These are phyloP conservation scores for Macaria liturata DNA, from an alignment of 2,888 invertebrate species.

Conservation along the genomic window DNA sequence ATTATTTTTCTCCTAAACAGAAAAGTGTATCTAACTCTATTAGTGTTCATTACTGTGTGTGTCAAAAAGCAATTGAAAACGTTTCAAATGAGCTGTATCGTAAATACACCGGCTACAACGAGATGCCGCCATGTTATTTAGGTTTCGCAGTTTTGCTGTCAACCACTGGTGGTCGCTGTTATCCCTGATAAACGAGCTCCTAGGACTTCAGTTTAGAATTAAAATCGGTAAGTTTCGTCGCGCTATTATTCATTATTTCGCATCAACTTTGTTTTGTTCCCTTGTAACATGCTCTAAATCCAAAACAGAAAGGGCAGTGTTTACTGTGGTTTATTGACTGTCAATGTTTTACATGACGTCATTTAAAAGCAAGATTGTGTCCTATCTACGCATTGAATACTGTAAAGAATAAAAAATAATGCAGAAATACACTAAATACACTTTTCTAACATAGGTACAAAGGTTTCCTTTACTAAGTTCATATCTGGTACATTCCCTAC, in stretches of 20 bases:
- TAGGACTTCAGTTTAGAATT: slow-evolving; percentile 46
- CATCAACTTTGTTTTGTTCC: neutral
- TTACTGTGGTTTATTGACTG: slow-evolving; percentile 77
- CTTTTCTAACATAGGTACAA: too few relatives aligned
- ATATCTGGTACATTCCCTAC: slow-evolving; percentile 5
- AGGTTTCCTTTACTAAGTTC: neutral
- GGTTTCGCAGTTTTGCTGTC: slow-evolving; percentile 73
- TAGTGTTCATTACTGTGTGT: slow-evolving; percentile 52
- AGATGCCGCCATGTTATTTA: slow-evolving; percentile 83
- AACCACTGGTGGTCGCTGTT: slow-evolving; percentile 69
- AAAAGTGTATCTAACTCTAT: slow-evolving; percentile 57
- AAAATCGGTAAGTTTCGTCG: slow-evolving; percentile 51
- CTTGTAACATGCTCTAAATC: slow-evolving; percentile 12
- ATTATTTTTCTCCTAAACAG: slow-evolving; percentile 58
- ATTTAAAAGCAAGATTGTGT: slow-evolving; percentile 53
- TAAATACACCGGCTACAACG: slow-evolving; percentile 75
- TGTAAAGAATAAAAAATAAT: slow-evolving; percentile 3
- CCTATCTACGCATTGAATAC: slow-evolving; percentile 32
- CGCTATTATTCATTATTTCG: slow-evolving; percentile 17
- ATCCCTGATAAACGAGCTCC: slow-evolving; percentile 53
- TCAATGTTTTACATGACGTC: slow-evolving; percentile 78
- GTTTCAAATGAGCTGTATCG: slow-evolving; percentile 54
- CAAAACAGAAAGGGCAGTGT: slow-evolving; percentile 44
- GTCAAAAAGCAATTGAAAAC: slow-evolving; percentile 54
- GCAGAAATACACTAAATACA: too few relatives aligned